These are phyloP conservation scores for Drosophila triauraria DNA, from an alignment of 1,140 invertebrate genomes.

Conservation along the genomic window DNA sequence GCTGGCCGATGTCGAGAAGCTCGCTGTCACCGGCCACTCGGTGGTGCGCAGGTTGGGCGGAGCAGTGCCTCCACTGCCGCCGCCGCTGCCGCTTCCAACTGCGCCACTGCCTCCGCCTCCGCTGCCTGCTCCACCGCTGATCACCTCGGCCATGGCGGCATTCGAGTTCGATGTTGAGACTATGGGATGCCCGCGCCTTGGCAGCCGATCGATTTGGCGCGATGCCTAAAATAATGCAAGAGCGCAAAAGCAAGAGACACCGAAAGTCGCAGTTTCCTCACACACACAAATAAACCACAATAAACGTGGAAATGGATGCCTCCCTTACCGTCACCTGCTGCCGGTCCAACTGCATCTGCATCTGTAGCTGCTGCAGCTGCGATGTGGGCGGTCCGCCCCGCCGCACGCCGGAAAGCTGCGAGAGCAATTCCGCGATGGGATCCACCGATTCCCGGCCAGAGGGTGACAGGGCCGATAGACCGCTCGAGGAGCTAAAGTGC, in stretches of 20 bases:
- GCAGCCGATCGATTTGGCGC: slow-evolving; percentile 93
- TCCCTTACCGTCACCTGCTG: slow-evolving; percentile 91
- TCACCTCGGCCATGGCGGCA: slow-evolving; percentile 84
- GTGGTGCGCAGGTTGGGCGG: slow-evolving; percentile 72
- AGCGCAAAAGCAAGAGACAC: slow-evolving; percentile 45
- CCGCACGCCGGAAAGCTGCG: slow-evolving; percentile 95
- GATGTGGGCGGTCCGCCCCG: slow-evolving; percentile 90
- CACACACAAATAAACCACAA: slow-evolving; percentile 44
- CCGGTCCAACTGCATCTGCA: slow-evolving; percentile 94
- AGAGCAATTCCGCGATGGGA: slow-evolving; percentile 97
- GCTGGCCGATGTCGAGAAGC: slow-evolving; percentile 71
- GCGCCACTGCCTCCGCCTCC: slow-evolving; percentile 59
- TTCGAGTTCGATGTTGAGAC: slow-evolving; percentile 85
- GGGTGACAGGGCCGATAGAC: slow-evolving; percentile 91
- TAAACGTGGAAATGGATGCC: slow-evolving; percentile 7
- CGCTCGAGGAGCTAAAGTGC: slow-evolving; percentile 94
- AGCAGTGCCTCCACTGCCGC: slow-evolving; percentile 63
- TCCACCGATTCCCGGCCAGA: slow-evolving; percentile 95
- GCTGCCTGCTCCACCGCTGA: slow-evolving; percentile 56
- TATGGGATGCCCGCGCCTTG: slow-evolving; percentile 88
- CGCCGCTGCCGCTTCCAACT: slow-evolving; percentile 61
- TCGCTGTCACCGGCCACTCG: slow-evolving; percentile 80
- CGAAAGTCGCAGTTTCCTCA: slow-evolving; percentile 58
- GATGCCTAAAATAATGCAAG: slow-evolving; percentile 87
- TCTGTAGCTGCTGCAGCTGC: slow-evolving; percentile 94